Base-by-base conservation (phyloP, 2,113 vertebrate species). In the Scomber japonicus region DNA sequence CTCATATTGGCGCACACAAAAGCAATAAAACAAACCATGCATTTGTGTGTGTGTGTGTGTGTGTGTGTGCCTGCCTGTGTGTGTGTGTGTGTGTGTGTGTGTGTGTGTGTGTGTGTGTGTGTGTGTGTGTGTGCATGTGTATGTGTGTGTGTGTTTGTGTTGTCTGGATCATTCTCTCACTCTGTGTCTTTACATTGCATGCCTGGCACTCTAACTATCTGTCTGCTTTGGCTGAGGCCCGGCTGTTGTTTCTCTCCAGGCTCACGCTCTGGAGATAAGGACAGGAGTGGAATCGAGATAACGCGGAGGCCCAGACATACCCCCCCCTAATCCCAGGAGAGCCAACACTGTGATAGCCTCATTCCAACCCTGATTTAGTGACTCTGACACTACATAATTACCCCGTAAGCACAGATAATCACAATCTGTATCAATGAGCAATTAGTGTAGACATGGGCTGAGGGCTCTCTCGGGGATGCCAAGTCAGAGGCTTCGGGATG, bases 241-340 rank as follows among this genome's bases (percentile, higher is more conserved):
- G 70, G 46, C 87, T 92, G 89, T 92, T 93, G 90, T 93, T 93
- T 89, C 88, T 92, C 91, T 80, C 35, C 81, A 70, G 85, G 86
- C 91, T 93, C 91, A 91, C 79, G 89, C 89, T 92, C 88, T 75
- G 66, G 75, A 93, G 94, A 95, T 95, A 95, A 94, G 89, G 77
- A 84, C 74, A 54, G 71, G 40, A 90, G 89, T 84, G 82, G 88
- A 82, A 53, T 85, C 44, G 68, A 92, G 94, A 94, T 94, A 94
- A 89, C 48, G 14, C 78, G 65, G 81, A 61, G 61, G 62, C 81
- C 78, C 85, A 89, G 92, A 91, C 91, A 87, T 65, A 56, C 60
- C 69, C 57, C 57, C 57, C 65, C 60, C 49, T 69, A 82, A 81
- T 84, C 89, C 83, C 78, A 21, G 0, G 83, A 90, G 84, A 93